phyloP scores from a whole-genome alignment of 2,888 invertebrate genomes.

The Agrotis ipsilon region DNA sequence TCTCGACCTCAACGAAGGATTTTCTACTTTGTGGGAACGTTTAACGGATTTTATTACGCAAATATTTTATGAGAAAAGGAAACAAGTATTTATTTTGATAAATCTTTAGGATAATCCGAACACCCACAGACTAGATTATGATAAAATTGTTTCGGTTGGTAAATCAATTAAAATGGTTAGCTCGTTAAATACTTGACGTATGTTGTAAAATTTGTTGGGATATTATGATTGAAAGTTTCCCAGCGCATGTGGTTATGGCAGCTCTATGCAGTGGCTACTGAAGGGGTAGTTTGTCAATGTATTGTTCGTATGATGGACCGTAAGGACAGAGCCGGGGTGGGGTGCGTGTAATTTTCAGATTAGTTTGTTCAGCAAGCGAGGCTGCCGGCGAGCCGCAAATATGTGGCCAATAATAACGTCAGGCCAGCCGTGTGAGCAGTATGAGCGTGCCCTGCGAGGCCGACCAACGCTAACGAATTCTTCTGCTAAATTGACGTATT shows the following conservation, averaged over 20 bases:
- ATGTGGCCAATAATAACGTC: conserved; percentile 83
- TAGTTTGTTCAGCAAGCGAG: conserved; percentile 88
- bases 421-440: conserved; percentile 35
- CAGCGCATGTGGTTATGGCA: conserved; percentile 1
- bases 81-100: conserved; percentile 69
- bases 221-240: conserved; percentile 19
- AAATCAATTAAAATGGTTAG: conserved; percentile 38
- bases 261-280: conserved; percentile 36
- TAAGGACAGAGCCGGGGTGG: conserved; percentile 62
- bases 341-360: conserved; percentile 88
- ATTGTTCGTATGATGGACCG: conserved; percentile 70
- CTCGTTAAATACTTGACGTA: conserved; percentile 33
- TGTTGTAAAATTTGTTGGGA: conserved; percentile 22
- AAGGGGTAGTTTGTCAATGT: conserved; percentile 70
- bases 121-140: conserved; percentile 38
- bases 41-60: conserved; percentile 86
- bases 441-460: conserved; percentile 24
- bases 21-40: conserved; percentile 86
- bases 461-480: conserved; percentile 51
- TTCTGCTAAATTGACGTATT: conserved; percentile 61
- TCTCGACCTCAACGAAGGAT: conserved; percentile 85
- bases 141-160: conserved; percentile 40
- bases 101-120: conserved; percentile 57
- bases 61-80: conserved; percentile 81
- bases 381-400: conserved; percentile 80